These are phyloP conservation scores for Anguilla marmorata DNA, from an alignment of 2,797 vertebrate genomes.

Conservation along the genomic window DNA sequence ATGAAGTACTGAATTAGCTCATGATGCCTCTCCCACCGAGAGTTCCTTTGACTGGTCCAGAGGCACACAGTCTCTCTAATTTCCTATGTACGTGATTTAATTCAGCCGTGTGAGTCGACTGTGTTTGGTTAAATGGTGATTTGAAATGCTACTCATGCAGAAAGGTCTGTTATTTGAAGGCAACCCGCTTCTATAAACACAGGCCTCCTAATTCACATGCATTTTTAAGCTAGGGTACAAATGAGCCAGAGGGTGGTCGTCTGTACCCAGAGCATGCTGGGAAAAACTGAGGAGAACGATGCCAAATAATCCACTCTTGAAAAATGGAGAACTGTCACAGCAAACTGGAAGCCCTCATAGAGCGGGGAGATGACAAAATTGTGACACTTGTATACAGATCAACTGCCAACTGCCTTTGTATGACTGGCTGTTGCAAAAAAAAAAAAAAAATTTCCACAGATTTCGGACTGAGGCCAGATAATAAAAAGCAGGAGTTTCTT, in stretches of 20 bases:
- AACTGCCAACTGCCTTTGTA: conserved; percentile 71
- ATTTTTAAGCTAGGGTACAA: background rate
- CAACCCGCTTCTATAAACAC: background rate
- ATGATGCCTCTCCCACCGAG: conserved; percentile 7
- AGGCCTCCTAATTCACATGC: background rate
- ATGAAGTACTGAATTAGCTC: conserved; percentile 21
- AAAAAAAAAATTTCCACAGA: conserved; percentile 57
- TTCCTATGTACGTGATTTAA: background rate
- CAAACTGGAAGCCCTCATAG: conserved; percentile 70
- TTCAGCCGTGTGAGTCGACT: background rate
- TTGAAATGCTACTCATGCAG: background rate
- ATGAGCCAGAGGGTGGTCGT: conserved; percentile 57
- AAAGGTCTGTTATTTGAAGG: background rate
- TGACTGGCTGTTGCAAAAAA: conserved; percentile 66
- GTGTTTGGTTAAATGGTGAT: background rate
- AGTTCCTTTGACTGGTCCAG: background rate
- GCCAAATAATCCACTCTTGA: conserved; percentile 63
- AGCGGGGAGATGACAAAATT: background rate
- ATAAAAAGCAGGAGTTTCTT: conserved; percentile 70
- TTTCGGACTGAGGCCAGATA: conserved; percentile 76
- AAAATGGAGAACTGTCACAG: conserved; percentile 68
- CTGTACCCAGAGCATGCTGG: conserved; percentile 37
- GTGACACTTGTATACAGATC: conserved; percentile 65
- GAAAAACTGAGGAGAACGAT: conserved; percentile 54
- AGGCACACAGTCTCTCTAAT: background rate